Evolutionary conservation across 2,113 vertebrate genomes (phyloP).

Genomic region (Budorcas taxicolor): DNA sequence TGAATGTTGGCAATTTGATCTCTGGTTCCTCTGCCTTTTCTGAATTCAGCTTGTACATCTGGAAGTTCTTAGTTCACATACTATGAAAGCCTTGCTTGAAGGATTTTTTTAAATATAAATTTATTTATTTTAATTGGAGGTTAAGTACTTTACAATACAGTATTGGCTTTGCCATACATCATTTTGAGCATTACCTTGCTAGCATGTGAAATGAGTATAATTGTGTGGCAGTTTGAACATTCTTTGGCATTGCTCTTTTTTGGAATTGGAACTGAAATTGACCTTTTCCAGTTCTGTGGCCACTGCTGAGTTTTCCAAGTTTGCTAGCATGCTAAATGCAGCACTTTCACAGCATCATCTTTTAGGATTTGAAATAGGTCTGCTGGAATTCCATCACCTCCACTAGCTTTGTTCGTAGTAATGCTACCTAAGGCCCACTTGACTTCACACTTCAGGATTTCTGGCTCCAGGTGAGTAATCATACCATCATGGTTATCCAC

Average conservation of each 20-base stretch:
- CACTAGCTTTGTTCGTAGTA: background rate
- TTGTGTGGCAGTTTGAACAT: background rate
- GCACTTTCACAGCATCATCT: background rate
- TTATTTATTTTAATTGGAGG: no score
- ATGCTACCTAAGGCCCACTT: background rate
- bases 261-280: background rate
- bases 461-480: background rate
- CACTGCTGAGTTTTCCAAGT: background rate
- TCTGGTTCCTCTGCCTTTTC: background rate
- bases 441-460: background rate
- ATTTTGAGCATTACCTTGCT: background rate
- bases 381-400: background rate
- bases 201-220: background rate
- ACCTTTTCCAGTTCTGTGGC: background rate
- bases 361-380: background rate
- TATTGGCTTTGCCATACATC: no score
- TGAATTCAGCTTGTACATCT: background rate
- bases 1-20: background rate
- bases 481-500: background rate
- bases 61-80: background rate
- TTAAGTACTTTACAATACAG: no score
- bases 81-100: background rate
- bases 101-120: background rate
- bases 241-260: background rate
- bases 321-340: background rate